Conservation (phyloP, 2,113 vertebrate species). For the Scophthalmus maximus region DNA sequence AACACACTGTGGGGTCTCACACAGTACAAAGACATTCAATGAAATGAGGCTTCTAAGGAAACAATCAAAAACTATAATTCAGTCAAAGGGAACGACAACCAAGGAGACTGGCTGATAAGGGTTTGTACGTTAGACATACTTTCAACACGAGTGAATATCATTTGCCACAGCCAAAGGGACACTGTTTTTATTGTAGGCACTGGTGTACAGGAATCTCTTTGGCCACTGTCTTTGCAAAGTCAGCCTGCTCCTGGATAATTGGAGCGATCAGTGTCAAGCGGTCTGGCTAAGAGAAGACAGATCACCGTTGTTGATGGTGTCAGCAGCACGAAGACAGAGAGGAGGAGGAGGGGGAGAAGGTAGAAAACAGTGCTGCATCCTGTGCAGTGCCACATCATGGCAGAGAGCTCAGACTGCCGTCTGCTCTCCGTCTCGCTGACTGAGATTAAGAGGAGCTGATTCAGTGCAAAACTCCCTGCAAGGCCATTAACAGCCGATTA, state of each 20-base stretch:
- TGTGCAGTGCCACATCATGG: slow-evolving; percentile 39
- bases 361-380: slow-evolving; percentile 43
- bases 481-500: slow-evolving; percentile 36
- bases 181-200: slow-evolving; percentile 21
- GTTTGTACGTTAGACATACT: slow-evolving; percentile 31
- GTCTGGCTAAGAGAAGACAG: slow-evolving; percentile 48
- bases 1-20: slow-evolving; percentile 54
- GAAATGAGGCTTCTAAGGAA: slow-evolving; percentile 52
- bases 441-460: slow-evolving; percentile 40
- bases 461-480: slow-evolving; percentile 20
- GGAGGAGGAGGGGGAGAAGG: background rate
- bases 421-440: slow-evolving; percentile 44
- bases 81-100: slow-evolving; percentile 46
- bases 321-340: slow-evolving; percentile 7
- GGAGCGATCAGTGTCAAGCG: slow-evolving; percentile 60
- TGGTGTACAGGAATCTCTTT: slow-evolving; percentile 23
- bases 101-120: slow-evolving; percentile 33
- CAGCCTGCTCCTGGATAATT: slow-evolving; percentile 51
- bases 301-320: slow-evolving; percentile 48
- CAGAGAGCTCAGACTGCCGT: slow-evolving; percentile 33
- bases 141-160: slow-evolving; percentile 20
- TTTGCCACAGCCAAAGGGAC: slow-evolving; percentile 8
- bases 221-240: slow-evolving; percentile 39
- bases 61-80: slow-evolving; percentile 47
- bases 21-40: slow-evolving; percentile 58